phyloP scores from a whole-genome alignment of 2,797 vertebrate species.

The Thalassophryne amazonica region DNA sequence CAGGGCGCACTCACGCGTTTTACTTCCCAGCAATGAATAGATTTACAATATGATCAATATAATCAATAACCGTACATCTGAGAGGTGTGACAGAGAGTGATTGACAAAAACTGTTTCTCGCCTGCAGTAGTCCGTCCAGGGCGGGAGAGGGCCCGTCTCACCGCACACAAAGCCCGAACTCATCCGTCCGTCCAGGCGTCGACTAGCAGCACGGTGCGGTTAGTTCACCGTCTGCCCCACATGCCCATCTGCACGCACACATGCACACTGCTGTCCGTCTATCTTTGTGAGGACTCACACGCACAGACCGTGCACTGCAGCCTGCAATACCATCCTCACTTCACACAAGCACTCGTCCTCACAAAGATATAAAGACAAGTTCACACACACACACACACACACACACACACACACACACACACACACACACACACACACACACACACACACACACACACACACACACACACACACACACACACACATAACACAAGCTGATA shows the following conservation, averaged over 20 bases:
- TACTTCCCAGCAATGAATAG: constrained; percentile 58
- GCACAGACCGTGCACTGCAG: not conserved
- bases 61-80: constrained; percentile 72
- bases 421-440: constrained; percentile 8
- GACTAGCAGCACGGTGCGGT: constrained; percentile 82
- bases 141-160: constrained; percentile 81
- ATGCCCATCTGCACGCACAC: not conserved
- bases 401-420: constrained; percentile 7
- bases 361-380: not conserved
- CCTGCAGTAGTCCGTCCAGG: constrained; percentile 80
- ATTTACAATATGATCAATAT: constrained; percentile 68
- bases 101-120: constrained; percentile 80
- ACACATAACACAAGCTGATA: not conserved
- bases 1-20: constrained; percentile 26
- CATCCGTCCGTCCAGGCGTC: constrained; percentile 76
- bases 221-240: constrained; percentile 76
- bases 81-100: constrained; percentile 74
- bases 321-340: constrained; percentile 18
- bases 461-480: not conserved
- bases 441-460: not conserved
- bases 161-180: constrained; percentile 80
- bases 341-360: not conserved
- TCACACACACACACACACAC: constrained; percentile 17
- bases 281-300: no score
- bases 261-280: no score